Percentiles rank a stretch among this genome's conserved stretches.
These are phyloP conservation scores for Drosophila melanogaster DNA, from an alignment of 1,140 invertebrate species.

Conservation along the genomic window Release_6_plus_ISO1_MT NC_004354.4:12754501-12755000, in stretches of 20 bases:
- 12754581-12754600: too few relatives aligned
- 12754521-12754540: too few relatives aligned
- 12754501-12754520: too few relatives aligned
- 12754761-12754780: too few relatives aligned
- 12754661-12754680: not conserved
- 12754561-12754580: too few relatives aligned
- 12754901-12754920: conserved; percentile 73
- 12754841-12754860: too few relatives aligned
- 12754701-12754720: too few relatives aligned
- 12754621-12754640: conserved; percentile 44
- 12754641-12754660: conserved; percentile 61
- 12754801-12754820: too few relatives aligned
- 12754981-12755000: conserved; percentile 63
- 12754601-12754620: not conserved
- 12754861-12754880: too few relatives aligned
- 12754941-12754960: conserved; percentile 5
- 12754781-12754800: not conserved
- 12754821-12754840: not conserved
- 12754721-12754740: too few relatives aligned
- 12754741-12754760: too few relatives aligned
- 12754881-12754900: conserved; percentile 14
- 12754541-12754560: too few relatives aligned
- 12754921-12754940: conserved; percentile 61
- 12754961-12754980: conserved; percentile 61
- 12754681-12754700: not conserved